phyloP scores from a whole-genome alignment of 2,888 invertebrate species.

The Phytoseiulus persimilis region DNA sequence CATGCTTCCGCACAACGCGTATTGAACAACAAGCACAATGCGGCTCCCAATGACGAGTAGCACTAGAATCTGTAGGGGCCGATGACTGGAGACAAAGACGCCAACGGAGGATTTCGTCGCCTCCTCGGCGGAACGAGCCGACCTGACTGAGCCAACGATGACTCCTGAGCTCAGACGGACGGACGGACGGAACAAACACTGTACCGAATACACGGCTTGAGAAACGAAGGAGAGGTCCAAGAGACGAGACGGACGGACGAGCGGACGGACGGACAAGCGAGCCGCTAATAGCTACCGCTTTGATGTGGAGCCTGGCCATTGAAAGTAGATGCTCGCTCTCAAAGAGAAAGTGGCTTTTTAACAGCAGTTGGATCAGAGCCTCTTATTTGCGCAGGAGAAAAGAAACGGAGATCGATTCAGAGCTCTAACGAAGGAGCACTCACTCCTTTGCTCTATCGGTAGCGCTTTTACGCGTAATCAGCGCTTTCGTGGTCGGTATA shows the following conservation, averaged over 20 bases:
- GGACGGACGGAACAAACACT: too few species aligned
- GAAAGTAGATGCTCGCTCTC: not conserved
- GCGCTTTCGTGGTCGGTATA: not conserved
- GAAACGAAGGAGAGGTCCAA: not conserved
- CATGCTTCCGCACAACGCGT: not conserved
- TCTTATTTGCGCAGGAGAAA: not conserved
- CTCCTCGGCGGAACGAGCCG: too few species aligned
- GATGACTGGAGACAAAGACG: not conserved
- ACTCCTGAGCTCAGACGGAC: too few species aligned
- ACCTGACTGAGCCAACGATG: too few species aligned
- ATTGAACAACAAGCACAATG: not conserved
- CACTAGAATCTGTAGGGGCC: not conserved
- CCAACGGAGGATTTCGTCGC: not conserved
- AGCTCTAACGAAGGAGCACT: not conserved
- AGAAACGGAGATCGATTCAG: not conserved
- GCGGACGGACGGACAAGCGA: not conserved
- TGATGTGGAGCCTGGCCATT: not conserved
- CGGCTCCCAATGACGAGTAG: not conserved
- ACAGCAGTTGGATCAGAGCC: not conserved
- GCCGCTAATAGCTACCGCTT: not conserved
- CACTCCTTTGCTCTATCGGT: not conserved
- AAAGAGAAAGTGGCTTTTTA: conserved; percentile 5
- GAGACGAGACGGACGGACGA: not conserved
- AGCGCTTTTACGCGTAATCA: not conserved
- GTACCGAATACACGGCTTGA: too few species aligned